Percentiles rank a stretch among this genome's conserved stretches.
Conservation (phyloP, 2,113 vertebrate genomes). For the Opisthocomus hoazin region DNA sequence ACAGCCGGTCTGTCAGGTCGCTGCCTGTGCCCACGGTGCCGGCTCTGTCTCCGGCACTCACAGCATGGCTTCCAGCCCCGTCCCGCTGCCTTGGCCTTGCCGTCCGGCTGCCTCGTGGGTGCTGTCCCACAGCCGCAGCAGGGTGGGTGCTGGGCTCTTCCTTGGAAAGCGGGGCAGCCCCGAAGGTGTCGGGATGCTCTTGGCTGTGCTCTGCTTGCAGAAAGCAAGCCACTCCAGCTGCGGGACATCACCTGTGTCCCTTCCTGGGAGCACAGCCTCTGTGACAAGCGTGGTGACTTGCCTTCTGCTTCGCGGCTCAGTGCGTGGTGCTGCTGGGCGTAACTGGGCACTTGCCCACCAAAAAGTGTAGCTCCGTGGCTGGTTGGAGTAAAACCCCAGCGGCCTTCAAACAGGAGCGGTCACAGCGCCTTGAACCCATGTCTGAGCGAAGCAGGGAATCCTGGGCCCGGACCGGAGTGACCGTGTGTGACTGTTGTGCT, state of each 20-base stretch:
- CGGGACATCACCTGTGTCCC: background rate
- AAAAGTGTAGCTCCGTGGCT: background rate
- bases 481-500: background rate
- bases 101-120: rapidly evolving
- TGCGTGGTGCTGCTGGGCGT: background rate
- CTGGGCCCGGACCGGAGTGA: background rate
- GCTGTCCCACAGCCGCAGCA: background rate
- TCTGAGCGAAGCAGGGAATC: background rate
- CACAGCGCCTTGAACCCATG: rapidly evolving
- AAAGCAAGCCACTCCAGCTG: background rate
- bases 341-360: background rate
- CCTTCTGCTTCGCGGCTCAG: background rate
- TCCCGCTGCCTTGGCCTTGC: background rate
- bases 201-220: background rate
- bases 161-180: background rate
- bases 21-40: background rate
- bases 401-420: background rate
- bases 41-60: background rate
- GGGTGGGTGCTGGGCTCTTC: background rate
- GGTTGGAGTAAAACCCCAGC: background rate
- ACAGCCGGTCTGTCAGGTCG: background rate
- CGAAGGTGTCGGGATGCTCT: rapidly evolving
- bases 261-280: background rate
- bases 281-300: background rate
- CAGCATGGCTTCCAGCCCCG: background rate